Conservation (phyloP, 2,113 vertebrate species). For the Rallus limicola region DNA sequence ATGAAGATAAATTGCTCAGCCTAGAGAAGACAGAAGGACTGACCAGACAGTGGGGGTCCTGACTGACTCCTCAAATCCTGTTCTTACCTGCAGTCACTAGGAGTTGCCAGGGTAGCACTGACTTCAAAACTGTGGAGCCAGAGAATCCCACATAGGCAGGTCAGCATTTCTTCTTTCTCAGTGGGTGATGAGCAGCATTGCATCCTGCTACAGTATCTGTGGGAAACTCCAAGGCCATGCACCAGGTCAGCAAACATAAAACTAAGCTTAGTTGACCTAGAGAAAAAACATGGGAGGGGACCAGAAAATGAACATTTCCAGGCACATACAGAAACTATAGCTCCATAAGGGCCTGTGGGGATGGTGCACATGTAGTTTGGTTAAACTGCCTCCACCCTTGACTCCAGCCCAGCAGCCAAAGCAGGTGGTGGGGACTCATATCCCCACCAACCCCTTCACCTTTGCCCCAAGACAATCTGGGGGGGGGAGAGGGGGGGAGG, state of each 20-base stretch:
- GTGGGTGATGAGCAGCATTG: background rate
- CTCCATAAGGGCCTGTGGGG: background rate
- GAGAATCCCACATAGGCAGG: background rate
- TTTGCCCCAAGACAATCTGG: background rate
- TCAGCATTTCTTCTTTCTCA: background rate
- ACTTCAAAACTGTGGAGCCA: background rate
- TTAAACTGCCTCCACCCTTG: background rate
- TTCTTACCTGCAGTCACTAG: background rate
- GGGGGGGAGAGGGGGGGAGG: too few relatives aligned
- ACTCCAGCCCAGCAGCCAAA: background rate
- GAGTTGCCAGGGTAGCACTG: background rate
- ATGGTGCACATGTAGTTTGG: accelerated
- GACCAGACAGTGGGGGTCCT: background rate
- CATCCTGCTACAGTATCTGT: background rate
- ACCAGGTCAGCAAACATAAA: background rate
- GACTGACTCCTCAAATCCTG: background rate
- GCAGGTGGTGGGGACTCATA: background rate
- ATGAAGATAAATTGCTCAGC: background rate
- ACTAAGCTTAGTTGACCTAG: background rate
- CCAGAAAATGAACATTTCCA: background rate
- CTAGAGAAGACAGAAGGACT: background rate
- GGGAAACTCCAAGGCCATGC: background rate
- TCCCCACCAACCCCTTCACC: background rate
- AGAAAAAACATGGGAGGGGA: background rate
- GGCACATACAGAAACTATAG: background rate